Base-by-base conservation (phyloP, 2,797 vertebrate genomes). In the Sebastiscus tertius region DNA sequence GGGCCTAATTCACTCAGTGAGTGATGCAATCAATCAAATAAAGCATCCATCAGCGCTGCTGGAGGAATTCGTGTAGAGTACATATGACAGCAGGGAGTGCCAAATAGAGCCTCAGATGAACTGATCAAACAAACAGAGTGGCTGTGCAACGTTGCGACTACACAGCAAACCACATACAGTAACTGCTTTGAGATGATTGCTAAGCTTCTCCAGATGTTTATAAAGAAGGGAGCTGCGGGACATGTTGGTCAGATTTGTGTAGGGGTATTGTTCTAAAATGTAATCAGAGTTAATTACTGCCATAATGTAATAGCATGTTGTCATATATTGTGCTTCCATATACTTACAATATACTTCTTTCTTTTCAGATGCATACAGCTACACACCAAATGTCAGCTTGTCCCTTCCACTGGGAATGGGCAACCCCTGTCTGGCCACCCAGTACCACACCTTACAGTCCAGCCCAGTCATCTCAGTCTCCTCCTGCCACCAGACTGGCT, bases 381-480 rank as follows among this genome's bases (percentile, higher is more conserved):
- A 97, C 73, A 89, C 97, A 81, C 95, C 97, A 82, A 96, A 96
- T 12, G 86, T 98, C 90, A 96, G 95, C 89, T 88, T 98, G 14
- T 95, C 95, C 55, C 96, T 99, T 90, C 95, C 97, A 33, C 94
- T 97, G 82, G 95, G 96, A 2, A 93, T 95, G 93, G 91, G 90
- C 42, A 98, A 97, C 93, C 93, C 97, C 60, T 96, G 97, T 82
- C 94, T 98, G 87, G 92, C 97, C 24, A 88, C 95, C 59, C 96
- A 97, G 64, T 99, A 98, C 94, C 97, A 98, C 81, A 97, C 96
- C 79, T 94, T 98, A 83, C 98, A 99, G 93, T 91, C 97, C 64
- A 96, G 96, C 81, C 96, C 97, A 0, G 76, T 97, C 90, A 95
- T 98, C 91, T 97, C 98, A 6, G 93, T 97, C 55, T 95, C 97